phyloP scores from a whole-genome alignment of 2,888 invertebrate species.

The Drosophila anceps region DNA sequence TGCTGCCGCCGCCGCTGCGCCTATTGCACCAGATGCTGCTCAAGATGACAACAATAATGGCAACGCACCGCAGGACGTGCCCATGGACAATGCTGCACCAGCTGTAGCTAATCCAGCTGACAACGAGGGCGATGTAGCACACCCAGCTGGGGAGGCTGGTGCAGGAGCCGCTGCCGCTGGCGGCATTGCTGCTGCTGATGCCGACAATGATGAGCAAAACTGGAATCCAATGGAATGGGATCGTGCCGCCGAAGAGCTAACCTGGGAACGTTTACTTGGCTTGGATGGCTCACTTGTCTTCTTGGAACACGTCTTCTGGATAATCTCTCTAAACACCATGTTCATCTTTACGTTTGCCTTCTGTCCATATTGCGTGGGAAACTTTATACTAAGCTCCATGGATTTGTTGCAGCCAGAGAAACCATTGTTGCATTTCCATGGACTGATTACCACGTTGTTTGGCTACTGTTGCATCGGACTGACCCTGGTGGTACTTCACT shows the following conservation, averaged over 20 bases:
- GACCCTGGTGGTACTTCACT: constrained; percentile 92
- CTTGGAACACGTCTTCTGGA: constrained; percentile 99
- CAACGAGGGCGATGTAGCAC: constrained; percentile 85
- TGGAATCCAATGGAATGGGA: constrained; percentile 99
- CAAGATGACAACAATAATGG: constrained; percentile 85
- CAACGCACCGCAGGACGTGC: constrained; percentile 78
- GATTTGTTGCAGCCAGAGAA: constrained; percentile 86
- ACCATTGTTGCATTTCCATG: constrained; percentile 93
- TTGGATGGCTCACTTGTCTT: constrained; percentile 98
- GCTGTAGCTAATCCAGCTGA: constrained; percentile 85
- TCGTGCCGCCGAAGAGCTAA: constrained; percentile 97
- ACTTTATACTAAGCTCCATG: constrained; percentile 91
- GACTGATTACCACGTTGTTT: constrained; percentile 95
- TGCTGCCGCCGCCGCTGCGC: constrained; percentile 59
- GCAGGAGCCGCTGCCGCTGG: constrained; percentile 83
- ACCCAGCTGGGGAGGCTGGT: constrained; percentile 87
- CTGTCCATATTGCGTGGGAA: constrained; percentile 97
- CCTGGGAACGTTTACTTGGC: constrained; percentile 98
- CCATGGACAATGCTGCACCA: constrained; percentile 86
- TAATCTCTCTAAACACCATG: constrained; percentile 97
- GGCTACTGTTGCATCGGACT: constrained; percentile 97
- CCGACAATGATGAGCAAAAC: constrained; percentile 87
- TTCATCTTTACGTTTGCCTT: constrained; percentile 99
- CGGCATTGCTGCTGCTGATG: constrained; percentile 87
- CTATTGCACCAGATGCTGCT: constrained; percentile 54